A percentile compares a stretch with the other conserved stretches of the same genome.
Conservation (phyloP, 1,140 invertebrate species). For the Thalassaphorura encarpata region DNA sequence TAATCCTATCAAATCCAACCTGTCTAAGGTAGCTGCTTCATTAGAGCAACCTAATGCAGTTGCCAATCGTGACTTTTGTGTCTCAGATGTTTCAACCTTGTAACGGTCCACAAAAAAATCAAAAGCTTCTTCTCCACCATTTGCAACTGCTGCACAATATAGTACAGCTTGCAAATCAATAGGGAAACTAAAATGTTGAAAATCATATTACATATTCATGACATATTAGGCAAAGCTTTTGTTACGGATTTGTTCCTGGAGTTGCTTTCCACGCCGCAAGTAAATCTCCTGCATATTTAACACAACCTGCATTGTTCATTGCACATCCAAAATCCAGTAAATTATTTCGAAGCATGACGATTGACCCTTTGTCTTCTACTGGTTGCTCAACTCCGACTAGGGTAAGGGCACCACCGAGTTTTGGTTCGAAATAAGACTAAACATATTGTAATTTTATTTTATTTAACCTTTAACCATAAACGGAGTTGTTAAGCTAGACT, state of each 20-base stretch:
- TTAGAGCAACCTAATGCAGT: background rate
- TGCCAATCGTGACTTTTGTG: background rate
- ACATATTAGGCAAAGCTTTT: background rate
- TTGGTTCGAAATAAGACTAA: constrained; percentile 10
- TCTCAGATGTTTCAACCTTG: background rate
- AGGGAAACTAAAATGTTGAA: background rate
- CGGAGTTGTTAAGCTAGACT: background rate
- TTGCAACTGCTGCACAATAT: background rate
- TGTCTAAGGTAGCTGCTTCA: too few species aligned
- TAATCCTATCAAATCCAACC: constrained; percentile 77
- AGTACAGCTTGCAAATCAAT: background rate
- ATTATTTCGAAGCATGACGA: constrained; percentile 5
- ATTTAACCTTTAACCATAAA: background rate
- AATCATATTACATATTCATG: background rate
- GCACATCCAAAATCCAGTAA: constrained; percentile 20
- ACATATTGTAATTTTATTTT: background rate
- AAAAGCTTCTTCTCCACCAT: background rate
- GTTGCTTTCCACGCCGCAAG: constrained; percentile 9
- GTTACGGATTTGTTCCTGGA: constrained; percentile 1
- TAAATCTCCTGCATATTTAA: constrained; percentile 5
- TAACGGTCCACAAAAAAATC: background rate
- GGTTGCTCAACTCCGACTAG: constrained; percentile 14
- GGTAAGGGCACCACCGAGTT: constrained; percentile 12
- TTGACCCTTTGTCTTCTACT: constrained; percentile 6
- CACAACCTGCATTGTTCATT: constrained; percentile 3